These are phyloP conservation scores for Seriola rivoliana DNA, from an alignment of 2,113 vertebrate species.

Conservation along the genomic window DNA sequence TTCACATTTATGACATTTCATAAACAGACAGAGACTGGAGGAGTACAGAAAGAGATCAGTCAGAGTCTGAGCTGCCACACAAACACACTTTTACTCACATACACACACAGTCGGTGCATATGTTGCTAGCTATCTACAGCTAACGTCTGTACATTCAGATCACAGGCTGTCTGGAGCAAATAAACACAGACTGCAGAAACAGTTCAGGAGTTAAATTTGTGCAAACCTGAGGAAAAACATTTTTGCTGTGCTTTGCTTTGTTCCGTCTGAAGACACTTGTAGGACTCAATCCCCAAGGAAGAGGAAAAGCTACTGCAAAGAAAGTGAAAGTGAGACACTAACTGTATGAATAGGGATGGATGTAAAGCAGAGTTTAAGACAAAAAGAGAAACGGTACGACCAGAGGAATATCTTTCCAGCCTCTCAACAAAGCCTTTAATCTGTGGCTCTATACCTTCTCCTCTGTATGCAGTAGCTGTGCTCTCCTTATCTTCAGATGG, in stretches of 20 bases:
- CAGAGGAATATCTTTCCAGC: constrained; percentile 20
- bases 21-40: background rate
- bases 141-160: background rate
- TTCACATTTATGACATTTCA: background rate
- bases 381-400: constrained; percentile 3
- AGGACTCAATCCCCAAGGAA: background rate
- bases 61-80: background rate
- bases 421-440: constrained; percentile 37
- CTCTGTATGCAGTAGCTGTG: constrained; percentile 42
- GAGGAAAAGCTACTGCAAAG: constrained; percentile 7
- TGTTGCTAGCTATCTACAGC: background rate
- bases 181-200: background rate
- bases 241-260: background rate
- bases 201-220: background rate
- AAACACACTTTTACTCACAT: background rate
- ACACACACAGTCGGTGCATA: background rate
- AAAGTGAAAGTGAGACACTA: constrained; percentile 1
- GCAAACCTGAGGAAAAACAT: background rate
- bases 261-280: constrained; percentile 10
- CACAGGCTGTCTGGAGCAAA: background rate
- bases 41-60: background rate
- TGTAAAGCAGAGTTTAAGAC: constrained; percentile 29
- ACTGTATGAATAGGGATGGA: constrained; percentile 1
- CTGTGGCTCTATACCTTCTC: constrained; percentile 18
- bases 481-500: constrained; percentile 35